Evolutionary conservation across 23 tunicate genomes (phyloP).

Genomic region (Botrylloides violaceus): DNA sequence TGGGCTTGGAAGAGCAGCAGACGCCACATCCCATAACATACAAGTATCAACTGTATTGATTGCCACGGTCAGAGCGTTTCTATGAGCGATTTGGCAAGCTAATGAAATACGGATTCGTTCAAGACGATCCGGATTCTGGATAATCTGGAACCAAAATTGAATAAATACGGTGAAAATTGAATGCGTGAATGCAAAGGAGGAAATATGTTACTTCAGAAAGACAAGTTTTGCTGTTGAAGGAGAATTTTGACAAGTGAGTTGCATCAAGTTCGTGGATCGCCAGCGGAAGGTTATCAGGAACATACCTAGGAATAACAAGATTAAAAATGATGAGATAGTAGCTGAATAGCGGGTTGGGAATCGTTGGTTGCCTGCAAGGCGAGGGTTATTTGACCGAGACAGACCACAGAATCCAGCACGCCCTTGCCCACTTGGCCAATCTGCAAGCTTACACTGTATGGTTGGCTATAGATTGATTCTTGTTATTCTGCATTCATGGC

Average conservation of each 20-base stretch:
- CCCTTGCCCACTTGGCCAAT: too few relatives aligned
- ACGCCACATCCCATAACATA: conserved; percentile 56
- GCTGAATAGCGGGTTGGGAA: too few relatives aligned
- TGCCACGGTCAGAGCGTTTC: conserved; percentile 53
- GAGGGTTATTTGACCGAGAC: too few relatives aligned
- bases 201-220: conserved; percentile 10
- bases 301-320: conserved; percentile 26
- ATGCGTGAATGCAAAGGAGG: too few relatives aligned
- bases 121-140: not conserved
- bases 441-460: too few relatives aligned
- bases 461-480: too few relatives aligned
- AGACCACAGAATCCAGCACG: too few relatives aligned
- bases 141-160: conserved; percentile 17
- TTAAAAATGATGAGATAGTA: not conserved
- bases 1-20: too few relatives aligned
- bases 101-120: conserved; percentile 53
- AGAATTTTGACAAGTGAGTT: conserved; percentile 68
- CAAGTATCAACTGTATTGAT: conserved; percentile 46
- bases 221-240: conserved; percentile 25
- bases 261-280: conserved; percentile 78
- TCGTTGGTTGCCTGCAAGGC: too few relatives aligned
- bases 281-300: conserved; percentile 43
- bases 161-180: too few relatives aligned
- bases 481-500: too few relatives aligned
- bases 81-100: conserved; percentile 73